A percentile compares a stretch with the other conserved stretches of the same genome.
Evolutionary conservation across 2,888 invertebrate genomes (phyloP).

Genomic region (Acleris cristana): DNA sequence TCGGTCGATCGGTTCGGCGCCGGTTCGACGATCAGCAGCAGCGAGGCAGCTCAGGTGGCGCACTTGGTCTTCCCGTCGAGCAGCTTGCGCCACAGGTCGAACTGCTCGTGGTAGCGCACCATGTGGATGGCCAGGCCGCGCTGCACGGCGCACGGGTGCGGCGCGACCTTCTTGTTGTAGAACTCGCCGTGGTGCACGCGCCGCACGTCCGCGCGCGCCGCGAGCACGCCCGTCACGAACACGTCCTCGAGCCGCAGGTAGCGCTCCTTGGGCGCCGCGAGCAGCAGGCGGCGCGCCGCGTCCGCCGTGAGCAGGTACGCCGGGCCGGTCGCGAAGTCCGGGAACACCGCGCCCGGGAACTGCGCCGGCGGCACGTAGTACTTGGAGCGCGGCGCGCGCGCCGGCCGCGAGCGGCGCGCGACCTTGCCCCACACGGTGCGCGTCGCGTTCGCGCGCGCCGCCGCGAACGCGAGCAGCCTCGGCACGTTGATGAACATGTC

Average conservation of each 20-base stretch:
- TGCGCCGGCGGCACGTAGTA: conserved; percentile 93
- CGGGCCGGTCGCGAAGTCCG: conserved; percentile 97
- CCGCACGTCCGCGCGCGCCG: conserved; percentile 87
- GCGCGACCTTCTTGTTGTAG: conserved; percentile 89
- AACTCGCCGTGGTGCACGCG: conserved; percentile 90
- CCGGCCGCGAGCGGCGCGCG: conserved; percentile 89
- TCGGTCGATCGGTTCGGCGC: too few relatives aligned
- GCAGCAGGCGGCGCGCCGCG: conserved; percentile 88
- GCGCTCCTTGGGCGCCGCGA: conserved; percentile 84
- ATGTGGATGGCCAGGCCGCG: conserved; percentile 93
- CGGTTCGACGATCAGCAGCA: too few relatives aligned
- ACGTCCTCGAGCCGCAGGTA: conserved; percentile 96
- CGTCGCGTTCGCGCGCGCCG: conserved; percentile 84
- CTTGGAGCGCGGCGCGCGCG: conserved; percentile 92
- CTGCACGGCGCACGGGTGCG: conserved; percentile 92
- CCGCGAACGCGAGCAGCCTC: conserved; percentile 86
- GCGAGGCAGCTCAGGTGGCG: too few relatives aligned
- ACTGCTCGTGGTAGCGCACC: conserved; percentile 94
- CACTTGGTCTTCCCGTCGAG: too few relatives aligned
- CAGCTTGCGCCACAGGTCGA: conserved; percentile 93
- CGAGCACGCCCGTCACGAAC: conserved; percentile 94
- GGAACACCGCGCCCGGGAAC: conserved; percentile 89
- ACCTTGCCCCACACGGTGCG: conserved; percentile 91
- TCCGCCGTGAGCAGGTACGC: conserved; percentile 93
- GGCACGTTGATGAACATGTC: conserved; percentile 95